A percentile compares a stretch with the other conserved stretches of the same genome.
phyloP scores from a whole-genome alignment of 2,888 invertebrate species.

The Zhuqinia jingwanae region DNA sequence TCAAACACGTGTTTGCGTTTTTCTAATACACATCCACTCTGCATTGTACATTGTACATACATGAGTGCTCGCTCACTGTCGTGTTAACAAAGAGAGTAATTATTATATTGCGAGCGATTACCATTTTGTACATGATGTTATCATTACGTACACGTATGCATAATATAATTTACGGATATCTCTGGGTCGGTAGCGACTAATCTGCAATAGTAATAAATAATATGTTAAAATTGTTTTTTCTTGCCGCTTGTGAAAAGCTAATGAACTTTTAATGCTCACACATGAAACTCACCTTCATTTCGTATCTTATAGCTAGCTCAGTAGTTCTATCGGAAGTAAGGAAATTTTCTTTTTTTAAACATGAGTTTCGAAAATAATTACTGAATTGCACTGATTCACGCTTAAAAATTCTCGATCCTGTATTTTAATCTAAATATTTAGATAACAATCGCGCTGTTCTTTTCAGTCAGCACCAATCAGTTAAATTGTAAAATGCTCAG shows the following conservation, averaged over 20 bases:
- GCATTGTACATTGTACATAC: no score
- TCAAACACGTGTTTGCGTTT: constrained; percentile 19
- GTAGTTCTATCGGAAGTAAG: not conserved
- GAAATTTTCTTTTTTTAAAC: no score
- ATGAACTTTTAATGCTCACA: constrained; percentile 22
- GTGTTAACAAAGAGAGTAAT: constrained; percentile 1
- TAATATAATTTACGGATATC: constrained; percentile 2
- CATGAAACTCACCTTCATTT: constrained; percentile 9
- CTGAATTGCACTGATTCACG: no score
- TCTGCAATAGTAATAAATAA: not conserved
- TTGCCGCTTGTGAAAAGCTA: constrained; percentile 4
- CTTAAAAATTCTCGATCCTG: no score
- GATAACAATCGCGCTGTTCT: no score
- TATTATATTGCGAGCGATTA: constrained; percentile 1
- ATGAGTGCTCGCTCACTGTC: not conserved
- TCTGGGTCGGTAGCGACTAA: not conserved
- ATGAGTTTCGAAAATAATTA: no score
- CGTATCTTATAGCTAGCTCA: not conserved
- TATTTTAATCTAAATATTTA: no score
- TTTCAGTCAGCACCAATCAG: no score
- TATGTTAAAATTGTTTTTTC: not conserved
- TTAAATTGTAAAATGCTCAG: no score
- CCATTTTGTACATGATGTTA: not conserved
- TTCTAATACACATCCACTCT: not conserved
- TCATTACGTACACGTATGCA: no score